Base-by-base conservation (phyloP, 2,797 vertebrate genomes). In the Distichodus sexfasciatus region DNA sequence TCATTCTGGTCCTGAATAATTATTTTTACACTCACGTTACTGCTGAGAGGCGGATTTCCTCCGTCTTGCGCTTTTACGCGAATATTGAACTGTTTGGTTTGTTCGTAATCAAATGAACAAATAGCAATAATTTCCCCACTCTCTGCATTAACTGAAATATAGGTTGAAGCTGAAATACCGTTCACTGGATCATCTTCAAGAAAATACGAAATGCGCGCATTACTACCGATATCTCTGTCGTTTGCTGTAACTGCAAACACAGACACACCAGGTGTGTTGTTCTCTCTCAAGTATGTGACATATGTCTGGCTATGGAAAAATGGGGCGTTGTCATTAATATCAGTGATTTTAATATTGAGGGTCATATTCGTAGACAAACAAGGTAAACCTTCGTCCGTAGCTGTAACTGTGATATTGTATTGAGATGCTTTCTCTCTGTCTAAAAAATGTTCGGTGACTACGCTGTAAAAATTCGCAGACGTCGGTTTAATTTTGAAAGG, bases 101-200 rank as follows among this genome's bases (percentile, higher is more conserved):
- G 84, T 64, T 92, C 90, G 58, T 91, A 90, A 81, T 91, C 87
- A 79, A 88, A 91, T 17, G 82, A 76, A 23, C 81, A 62, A 41
- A 89, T 72, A 59, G 83, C 71, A 40, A 83, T 79, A 29, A 89
- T 71, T n/a, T 78, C 63, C 1, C 82, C 84, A 59, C 38, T 87
- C 1, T 83, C 76, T 19, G 78, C 83, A 66, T 85, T 89, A 11
- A 84, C 66, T 6, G 78, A 88, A 63, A 92, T 54, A 46, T 63
- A 86, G 21, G 74, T 80, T n/a, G 71, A 79, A 0, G 82, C 69
- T 36, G 81, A 71, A 43, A 78, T 53, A 26, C 66, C 77, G 17
- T 61, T 76, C 4, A 84, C 79, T 9, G 77, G 69, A 24, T 64
- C 71, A 54, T 59, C 72, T 24, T 86, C 74, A 36, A 90, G 79